Base-by-base conservation (phyloP, 2,113 vertebrate species). In the Potamarius usumacintae region DNA sequence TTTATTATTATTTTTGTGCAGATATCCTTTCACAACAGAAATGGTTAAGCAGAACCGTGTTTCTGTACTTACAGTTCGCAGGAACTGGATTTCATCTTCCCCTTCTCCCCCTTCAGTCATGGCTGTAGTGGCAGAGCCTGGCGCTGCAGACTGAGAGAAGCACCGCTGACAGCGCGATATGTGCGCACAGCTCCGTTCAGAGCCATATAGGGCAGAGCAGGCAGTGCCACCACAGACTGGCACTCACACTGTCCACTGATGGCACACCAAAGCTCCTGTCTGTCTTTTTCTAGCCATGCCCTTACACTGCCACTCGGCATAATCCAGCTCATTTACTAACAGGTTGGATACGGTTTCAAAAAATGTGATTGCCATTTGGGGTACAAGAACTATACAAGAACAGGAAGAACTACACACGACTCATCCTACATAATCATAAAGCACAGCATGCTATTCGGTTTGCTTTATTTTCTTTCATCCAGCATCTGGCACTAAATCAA, bases 81-180 rank as follows among this genome's bases (percentile, higher is more conserved):
- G 95, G 94, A 99, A 99, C 95, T 99, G 98, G 95, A 99, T 98
- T 94, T 99, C 98, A 94, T 99, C 98, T 94, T 99, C 98, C 86
- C 96, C 97, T 96, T 99, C 98, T 94, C 95, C 96, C 92, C 94
- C 97, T 95, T 99, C 98, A 96, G 97, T 97, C 98, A 99, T 99
- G 96, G 96, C 96, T 97, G 95, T 93, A 94, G 93, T 96, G 94
- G 93, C 96, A 95, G 96, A 96, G 96, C 94, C 96, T 94, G 95
- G 96, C 96, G 69, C 71, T 85, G 84, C 94, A 95, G 95, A 96
- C 96, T 96, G 95, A 89, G 96, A 92, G 96, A 95, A 96, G 95
- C 95, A 94, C 94, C 94, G 89, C 96, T 93, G 95, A 93, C 94
- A 94, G 95, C 95, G 96, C 92, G 93, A 94, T 97, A 95, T 98